A percentile compares a stretch with the other conserved stretches of the same genome.
phyloP scores from a whole-genome alignment of 2,797 vertebrate species.

The Harpagifer antarcticus region DNA sequence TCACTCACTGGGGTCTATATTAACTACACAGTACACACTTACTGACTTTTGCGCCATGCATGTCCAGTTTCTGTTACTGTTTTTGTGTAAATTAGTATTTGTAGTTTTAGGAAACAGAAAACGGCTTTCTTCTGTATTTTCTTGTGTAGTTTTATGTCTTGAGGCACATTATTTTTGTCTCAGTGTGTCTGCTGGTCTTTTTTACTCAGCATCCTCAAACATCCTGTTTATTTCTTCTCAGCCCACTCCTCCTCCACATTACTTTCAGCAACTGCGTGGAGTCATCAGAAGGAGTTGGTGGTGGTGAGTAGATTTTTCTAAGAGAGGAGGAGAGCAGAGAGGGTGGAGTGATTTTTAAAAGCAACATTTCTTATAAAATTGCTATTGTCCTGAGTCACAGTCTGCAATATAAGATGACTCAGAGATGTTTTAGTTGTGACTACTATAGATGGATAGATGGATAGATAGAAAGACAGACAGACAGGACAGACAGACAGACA shows the following conservation, averaged over 20 bases:
- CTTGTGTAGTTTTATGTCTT: constrained; percentile 56
- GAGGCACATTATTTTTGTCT: constrained; percentile 33
- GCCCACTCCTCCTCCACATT: constrained; percentile 58
- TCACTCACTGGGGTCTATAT: constrained; percentile 34
- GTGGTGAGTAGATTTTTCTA: constrained; percentile 54
- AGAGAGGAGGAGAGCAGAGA: constrained; percentile 38
- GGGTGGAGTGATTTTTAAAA: constrained; percentile 48
- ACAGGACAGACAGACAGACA: background rate
- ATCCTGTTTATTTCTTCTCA: constrained; percentile 59
- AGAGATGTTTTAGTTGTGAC: constrained; percentile 22
- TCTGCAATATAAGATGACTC: constrained; percentile 45
- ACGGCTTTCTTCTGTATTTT: constrained; percentile 21
- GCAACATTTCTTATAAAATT: constrained; percentile 39
- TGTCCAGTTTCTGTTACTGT: constrained; percentile 12
- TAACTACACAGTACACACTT: constrained; percentile 9
- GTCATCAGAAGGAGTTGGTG: constrained; percentile 64
- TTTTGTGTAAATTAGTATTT: constrained; percentile 2
- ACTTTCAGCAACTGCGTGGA: constrained; percentile 61
- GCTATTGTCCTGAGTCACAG: constrained; percentile 57
- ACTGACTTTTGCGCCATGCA: constrained; percentile 19
- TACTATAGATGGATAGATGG: background rate
- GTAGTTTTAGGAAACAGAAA: constrained; percentile 21
- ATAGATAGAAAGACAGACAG: background rate
- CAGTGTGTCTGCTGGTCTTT: constrained; percentile 52
- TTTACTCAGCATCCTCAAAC: constrained; percentile 48